Evolutionary conservation across 1,140 invertebrate genomes (phyloP).

Genomic region (Nymphalis io): DNA sequence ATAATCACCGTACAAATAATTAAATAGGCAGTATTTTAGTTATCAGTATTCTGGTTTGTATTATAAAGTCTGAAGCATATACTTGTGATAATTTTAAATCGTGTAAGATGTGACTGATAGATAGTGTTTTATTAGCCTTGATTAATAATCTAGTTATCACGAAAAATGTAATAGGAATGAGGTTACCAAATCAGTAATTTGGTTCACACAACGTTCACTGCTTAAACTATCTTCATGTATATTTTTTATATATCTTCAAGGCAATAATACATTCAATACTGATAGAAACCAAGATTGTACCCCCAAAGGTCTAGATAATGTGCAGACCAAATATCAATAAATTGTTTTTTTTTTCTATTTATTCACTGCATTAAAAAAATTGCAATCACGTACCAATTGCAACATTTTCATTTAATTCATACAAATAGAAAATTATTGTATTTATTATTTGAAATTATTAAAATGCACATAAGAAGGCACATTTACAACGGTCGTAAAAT

Average conservation of each 20-base stretch:
- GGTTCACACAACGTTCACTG: neutral
- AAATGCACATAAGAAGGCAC: neutral
- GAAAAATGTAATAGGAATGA: neutral
- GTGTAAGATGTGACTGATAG: neutral
- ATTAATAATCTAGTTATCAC: neutral
- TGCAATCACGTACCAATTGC: too few species aligned
- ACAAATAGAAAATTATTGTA: neutral
- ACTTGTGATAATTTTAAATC: constrained; percentile 5
- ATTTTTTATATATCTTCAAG: neutral
- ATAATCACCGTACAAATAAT: constrained; percentile 28
- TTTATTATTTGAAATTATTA: neutral
- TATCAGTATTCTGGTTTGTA: constrained; percentile 16
- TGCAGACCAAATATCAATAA: too few species aligned
- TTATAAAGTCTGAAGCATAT: constrained; percentile 2
- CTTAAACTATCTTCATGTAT: neutral
- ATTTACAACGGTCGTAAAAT: constrained; percentile 7
- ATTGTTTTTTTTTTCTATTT: too few species aligned
- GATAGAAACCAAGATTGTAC: neutral
- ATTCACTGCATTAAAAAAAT: neutral
- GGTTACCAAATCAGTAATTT: constrained; percentile 1
- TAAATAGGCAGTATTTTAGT: constrained; percentile 17
- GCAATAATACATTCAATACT: neutral
- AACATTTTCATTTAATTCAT: too few species aligned
- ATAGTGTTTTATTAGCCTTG: constrained; percentile 2
- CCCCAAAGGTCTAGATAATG: neutral